Evolutionary conservation across 2,113 vertebrate genomes (phyloP).

Genomic region (Mormyrus lacerda): DNA sequence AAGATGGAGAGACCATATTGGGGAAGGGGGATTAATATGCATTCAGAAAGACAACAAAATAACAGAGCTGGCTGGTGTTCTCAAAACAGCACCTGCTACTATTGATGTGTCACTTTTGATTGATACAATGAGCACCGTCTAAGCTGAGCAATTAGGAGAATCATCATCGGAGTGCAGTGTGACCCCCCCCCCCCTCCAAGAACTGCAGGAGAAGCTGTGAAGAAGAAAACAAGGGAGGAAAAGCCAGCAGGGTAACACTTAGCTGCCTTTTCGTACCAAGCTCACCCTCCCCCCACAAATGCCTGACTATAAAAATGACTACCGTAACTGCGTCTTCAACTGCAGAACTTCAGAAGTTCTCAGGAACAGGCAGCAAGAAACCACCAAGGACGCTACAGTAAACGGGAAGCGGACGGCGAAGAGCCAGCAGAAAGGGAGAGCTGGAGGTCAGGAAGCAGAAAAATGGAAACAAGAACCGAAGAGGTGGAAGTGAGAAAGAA

Average conservation of each 20-base stretch:
- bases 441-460: not conserved
- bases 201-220: not conserved
- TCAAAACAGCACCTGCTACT: constrained; percentile 20
- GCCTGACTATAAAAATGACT: no score
- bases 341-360: not conserved
- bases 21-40: constrained; percentile 14
- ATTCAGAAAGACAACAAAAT: constrained; percentile 1
- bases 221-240: not conserved
- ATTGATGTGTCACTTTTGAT: constrained; percentile 34
- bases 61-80: constrained; percentile 16
- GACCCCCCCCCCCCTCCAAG: not conserved
- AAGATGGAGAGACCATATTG: constrained; percentile 1
- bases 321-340: not conserved
- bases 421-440: not conserved
- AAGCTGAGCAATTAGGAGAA: constrained; percentile 37
- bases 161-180: constrained; percentile 9
- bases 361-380: not conserved
- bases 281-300: not conserved
- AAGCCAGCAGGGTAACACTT: not conserved
- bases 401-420: not conserved
- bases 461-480: not conserved
- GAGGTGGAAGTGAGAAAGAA: not conserved
- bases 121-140: constrained; percentile 33
- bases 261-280: not conserved
- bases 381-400: not conserved